A percentile compares a stretch with the other conserved stretches of the same genome.
These are phyloP conservation scores for Nansenia antarctica DNA, from an alignment of 2,113 vertebrate genomes.

Conservation along the genomic window DNA sequence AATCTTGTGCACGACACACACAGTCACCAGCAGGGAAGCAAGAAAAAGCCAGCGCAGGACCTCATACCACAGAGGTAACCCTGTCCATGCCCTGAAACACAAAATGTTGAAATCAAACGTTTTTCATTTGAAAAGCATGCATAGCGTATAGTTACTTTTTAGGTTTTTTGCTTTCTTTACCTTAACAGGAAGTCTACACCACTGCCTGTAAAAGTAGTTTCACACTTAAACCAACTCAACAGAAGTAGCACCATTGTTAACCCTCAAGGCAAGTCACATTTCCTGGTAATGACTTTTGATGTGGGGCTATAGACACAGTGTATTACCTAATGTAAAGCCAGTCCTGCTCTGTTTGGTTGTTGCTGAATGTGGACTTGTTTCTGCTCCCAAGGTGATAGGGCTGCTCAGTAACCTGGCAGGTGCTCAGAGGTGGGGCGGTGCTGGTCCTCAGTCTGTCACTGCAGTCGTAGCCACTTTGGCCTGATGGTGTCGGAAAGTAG, in stretches of 20 bases:
- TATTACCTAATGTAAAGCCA: neutral
- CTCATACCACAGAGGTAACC: conserved; percentile 56
- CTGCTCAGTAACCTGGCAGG: neutral
- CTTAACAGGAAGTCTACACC: neutral
- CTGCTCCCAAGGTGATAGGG: neutral
- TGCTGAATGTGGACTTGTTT: neutral
- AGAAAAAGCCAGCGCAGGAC: conserved; percentile 57
- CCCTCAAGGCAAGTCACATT: too few relatives aligned
- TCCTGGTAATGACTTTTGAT: neutral
- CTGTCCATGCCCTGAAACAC: conserved; percentile 38
- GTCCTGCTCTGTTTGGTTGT: neutral
- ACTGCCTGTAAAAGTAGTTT: neutral
- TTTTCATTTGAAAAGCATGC: neutral
- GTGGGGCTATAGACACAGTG: neutral
- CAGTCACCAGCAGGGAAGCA: conserved; percentile 35
- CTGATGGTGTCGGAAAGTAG: neutral
- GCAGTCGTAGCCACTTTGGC: neutral
- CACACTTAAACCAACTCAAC: neutral
- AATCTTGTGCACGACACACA: conserved; percentile 28
- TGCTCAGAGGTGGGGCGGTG: neutral
- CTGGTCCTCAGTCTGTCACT: neutral
- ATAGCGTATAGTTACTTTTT: neutral
- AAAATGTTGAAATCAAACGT: neutral
- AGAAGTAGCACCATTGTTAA: too few relatives aligned
- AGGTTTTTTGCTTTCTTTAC: neutral